These are phyloP conservation scores for Hystrix brachyura DNA, from an alignment of 2,113 vertebrate species.

Conservation along the genomic window DNA sequence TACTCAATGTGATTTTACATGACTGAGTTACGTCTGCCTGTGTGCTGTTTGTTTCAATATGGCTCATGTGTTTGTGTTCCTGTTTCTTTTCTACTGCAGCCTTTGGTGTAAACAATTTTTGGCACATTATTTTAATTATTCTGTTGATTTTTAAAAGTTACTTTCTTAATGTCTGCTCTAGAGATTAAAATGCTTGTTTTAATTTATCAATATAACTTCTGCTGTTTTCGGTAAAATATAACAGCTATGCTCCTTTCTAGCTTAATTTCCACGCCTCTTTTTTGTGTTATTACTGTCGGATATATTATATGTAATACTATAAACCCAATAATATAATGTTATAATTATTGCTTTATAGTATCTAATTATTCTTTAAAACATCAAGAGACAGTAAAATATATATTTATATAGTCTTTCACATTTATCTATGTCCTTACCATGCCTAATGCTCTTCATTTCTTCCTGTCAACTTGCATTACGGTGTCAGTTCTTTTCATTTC, in stretches of 20 bases:
- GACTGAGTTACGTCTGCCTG: not conserved
- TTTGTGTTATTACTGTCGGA: not conserved
- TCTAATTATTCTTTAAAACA: not conserved
- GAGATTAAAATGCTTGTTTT: not conserved
- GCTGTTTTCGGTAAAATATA: constrained; percentile 26
- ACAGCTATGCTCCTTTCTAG: not conserved
- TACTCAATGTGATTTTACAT: not conserved
- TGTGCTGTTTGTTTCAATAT: not conserved
- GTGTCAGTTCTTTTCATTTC: not conserved
- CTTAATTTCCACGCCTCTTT: not conserved
- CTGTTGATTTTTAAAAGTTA: not conserved
- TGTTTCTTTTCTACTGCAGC: not conserved
- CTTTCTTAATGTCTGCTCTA: constrained; percentile 10
- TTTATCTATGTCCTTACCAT: not conserved
- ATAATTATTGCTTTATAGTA: constrained; percentile 20
- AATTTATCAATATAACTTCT: constrained; percentile 9
- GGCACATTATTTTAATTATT: not conserved
- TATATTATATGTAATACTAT: not conserved
- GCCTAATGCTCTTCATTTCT: not conserved
- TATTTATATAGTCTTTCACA: not conserved
- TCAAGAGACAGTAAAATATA: not conserved
- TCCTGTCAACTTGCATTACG: not conserved
- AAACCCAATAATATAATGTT: not conserved
- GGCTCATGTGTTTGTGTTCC: not conserved
- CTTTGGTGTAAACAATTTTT: not conserved